Conservation (phyloP, 2,113 vertebrate species). For the Tyrannus savana region DNA sequence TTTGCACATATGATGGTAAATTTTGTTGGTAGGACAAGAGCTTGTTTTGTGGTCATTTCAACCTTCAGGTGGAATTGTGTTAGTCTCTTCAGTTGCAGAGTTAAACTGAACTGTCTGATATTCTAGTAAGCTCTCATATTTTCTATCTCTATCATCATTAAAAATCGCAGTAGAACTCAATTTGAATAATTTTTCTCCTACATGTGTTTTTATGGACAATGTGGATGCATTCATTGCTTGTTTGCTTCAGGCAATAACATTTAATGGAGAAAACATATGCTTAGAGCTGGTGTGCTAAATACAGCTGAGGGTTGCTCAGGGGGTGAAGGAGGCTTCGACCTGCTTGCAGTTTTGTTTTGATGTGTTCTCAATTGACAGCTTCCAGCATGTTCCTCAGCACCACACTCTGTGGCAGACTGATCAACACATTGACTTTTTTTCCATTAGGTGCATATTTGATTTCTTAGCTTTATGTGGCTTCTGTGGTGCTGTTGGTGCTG, state of each 20-base stretch:
- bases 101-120: not conserved
- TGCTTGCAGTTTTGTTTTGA: not conserved
- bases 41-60: not conserved
- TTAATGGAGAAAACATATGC: not conserved
- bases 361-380: rapidly evolving
- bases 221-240: not conserved
- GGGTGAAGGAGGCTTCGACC: rapidly evolving
- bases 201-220: not conserved
- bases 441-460: not conserved
- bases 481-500: not conserved
- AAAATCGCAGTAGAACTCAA: not conserved
- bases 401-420: not conserved
- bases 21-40: not conserved
- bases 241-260: not conserved
- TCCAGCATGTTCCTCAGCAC: not conserved
- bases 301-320: not conserved
- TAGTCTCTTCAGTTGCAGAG: not conserved
- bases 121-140: not conserved
- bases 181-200: not conserved
- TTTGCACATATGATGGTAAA: not conserved
- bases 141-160: not conserved
- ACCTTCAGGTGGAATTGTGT: not conserved
- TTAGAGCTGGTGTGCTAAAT: not conserved
- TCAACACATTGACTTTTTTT: not conserved
- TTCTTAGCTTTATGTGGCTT: not conserved